Percentiles rank a stretch among this genome's conserved stretches.
phyloP scores from a whole-genome alignment of 2,113 vertebrate species.

The Zosterops lateralis region DNA sequence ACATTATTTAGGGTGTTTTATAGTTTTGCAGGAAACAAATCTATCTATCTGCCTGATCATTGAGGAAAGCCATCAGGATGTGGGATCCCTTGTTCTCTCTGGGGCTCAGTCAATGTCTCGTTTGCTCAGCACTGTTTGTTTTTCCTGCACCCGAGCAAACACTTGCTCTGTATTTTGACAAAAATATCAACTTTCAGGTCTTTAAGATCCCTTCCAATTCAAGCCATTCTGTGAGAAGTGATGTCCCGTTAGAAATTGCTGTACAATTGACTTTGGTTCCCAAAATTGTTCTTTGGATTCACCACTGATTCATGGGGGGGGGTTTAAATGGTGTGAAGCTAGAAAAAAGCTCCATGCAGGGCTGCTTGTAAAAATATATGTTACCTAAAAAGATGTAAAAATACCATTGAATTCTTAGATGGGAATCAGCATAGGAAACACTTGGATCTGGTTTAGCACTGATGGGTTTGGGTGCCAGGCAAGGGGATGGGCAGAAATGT shows the following conservation, averaged over 20 bases:
- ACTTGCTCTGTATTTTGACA: background rate
- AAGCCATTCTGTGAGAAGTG: background rate
- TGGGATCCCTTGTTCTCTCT: background rate
- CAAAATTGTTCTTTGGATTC: background rate
- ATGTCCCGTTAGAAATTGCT: background rate
- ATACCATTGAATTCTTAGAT: background rate
- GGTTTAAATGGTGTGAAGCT: background rate
- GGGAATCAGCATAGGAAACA: fast-evolving
- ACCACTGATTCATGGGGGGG: fast-evolving
- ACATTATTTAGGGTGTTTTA: background rate
- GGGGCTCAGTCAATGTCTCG: fast-evolving
- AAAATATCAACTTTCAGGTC: background rate
- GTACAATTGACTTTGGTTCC: background rate
- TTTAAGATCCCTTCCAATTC: background rate
- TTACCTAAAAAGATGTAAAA: background rate
- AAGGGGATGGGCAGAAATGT: background rate
- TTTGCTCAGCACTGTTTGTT: background rate
- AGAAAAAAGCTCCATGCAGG: background rate
- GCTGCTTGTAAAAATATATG: background rate
- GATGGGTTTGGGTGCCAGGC: background rate
- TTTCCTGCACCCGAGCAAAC: background rate
- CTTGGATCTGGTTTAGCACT: background rate
- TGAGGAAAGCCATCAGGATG: background rate
- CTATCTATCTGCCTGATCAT: no score
- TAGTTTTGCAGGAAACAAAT: background rate